Evolutionary conservation across 2,113 vertebrate species (phyloP).

Genomic region (Platichthys stellatus): DNA sequence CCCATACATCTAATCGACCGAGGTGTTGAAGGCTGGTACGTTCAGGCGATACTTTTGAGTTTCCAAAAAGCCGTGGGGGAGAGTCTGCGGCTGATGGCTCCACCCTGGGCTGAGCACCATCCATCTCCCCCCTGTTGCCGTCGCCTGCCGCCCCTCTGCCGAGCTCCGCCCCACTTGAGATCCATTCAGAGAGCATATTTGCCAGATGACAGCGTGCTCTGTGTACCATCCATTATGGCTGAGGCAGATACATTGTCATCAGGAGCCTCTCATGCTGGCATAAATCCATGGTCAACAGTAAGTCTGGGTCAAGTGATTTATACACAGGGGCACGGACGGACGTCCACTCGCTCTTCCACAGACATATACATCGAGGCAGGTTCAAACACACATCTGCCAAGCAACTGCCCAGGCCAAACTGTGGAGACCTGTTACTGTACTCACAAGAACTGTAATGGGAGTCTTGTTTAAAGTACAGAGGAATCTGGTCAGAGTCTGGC

Average conservation of each 20-base stretch:
- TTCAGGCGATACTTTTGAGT: slow-evolving; percentile 54
- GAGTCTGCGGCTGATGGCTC: slow-evolving; percentile 69
- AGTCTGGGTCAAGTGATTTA: slow-evolving; percentile 82
- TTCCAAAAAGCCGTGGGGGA: slow-evolving; percentile 59
- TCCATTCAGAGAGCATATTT: slow-evolving; percentile 76
- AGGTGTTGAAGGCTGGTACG: slow-evolving; percentile 50
- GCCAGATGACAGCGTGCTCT: slow-evolving; percentile 69
- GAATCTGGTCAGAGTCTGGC: slow-evolving; percentile 72
- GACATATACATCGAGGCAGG: slow-evolving; percentile 43
- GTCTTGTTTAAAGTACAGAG: slow-evolving; percentile 79
- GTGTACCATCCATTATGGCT: slow-evolving; percentile 72
- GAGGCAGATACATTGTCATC: slow-evolving; percentile 73
- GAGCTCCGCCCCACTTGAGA: slow-evolving; percentile 67
- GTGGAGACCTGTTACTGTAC: slow-evolving; percentile 75
- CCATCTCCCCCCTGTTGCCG: slow-evolving; percentile 62
- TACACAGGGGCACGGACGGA: slow-evolving; percentile 56
- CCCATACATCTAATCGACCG: slow-evolving; percentile 42
- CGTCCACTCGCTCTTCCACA: slow-evolving; percentile 42
- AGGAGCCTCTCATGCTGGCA: slow-evolving; percentile 62
- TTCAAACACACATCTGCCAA: slow-evolving; percentile 54
- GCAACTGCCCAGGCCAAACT: slow-evolving; percentile 47
- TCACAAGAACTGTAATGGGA: slow-evolving; percentile 68
- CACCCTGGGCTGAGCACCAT: slow-evolving; percentile 73
- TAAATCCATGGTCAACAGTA: slow-evolving; percentile 72
- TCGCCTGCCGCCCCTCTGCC: slow-evolving; percentile 46